Percentiles rank a stretch among this genome's conserved stretches.
Conservation (phyloP, 1,140 invertebrate species). For the Macrobrachium rosenbergii region DNA sequence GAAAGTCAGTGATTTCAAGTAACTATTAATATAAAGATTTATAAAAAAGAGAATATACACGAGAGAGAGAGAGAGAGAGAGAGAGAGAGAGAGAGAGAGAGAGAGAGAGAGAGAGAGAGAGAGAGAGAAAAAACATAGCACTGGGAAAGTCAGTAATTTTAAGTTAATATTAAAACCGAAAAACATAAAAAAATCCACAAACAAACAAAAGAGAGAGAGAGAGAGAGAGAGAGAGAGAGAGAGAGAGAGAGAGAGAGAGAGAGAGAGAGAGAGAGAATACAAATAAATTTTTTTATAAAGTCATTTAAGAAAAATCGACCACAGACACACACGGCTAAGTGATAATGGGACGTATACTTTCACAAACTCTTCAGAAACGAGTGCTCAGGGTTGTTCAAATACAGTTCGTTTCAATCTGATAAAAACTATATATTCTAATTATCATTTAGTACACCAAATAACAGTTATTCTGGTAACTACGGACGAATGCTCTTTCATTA, state of each 20-base stretch:
- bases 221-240: constrained; percentile 14
- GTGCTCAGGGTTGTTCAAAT: too few species aligned
- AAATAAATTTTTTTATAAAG: too few species aligned
- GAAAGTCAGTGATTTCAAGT: background rate
- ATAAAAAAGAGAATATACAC: background rate
- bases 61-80: background rate
- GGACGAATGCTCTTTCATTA: too few species aligned
- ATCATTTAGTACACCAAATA: too few species aligned
- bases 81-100: background rate
- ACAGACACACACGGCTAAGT: too few species aligned
- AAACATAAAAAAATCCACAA: background rate
- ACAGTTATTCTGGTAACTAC: too few species aligned
- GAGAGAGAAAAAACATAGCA: background rate
- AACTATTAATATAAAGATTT: background rate
- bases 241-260: background rate
- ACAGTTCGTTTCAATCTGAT: too few species aligned
- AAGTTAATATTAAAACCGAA: constrained; percentile 2
- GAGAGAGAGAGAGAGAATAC: background rate
- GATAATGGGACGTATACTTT: too few species aligned
- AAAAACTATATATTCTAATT: too few species aligned
- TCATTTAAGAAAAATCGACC: too few species aligned
- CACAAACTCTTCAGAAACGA: too few species aligned
- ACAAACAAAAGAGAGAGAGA: constrained; percentile 1
- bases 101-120: background rate
- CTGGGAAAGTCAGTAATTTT: background rate